phyloP scores from a whole-genome alignment of 2,113 vertebrate species.

The Abramis brama region DNA sequence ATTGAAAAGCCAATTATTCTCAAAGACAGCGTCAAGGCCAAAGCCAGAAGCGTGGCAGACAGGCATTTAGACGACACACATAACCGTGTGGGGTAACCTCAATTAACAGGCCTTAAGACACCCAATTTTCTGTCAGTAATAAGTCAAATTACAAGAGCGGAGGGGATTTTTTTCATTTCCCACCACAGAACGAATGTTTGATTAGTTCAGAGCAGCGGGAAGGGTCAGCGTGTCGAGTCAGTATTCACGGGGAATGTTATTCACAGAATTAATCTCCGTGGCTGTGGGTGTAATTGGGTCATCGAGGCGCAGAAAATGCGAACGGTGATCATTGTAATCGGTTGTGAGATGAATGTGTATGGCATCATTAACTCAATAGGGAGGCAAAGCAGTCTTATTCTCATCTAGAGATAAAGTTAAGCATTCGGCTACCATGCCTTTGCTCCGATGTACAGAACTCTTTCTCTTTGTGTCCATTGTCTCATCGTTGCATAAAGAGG shows the following conservation, averaged over 20 bases:
- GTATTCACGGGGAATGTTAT: slow-evolving; percentile 46
- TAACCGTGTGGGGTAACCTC: slow-evolving; percentile 55
- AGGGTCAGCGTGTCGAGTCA: slow-evolving; percentile 65
- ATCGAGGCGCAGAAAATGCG: slow-evolving; percentile 50
- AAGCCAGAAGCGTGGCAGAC: slow-evolving; percentile 49
- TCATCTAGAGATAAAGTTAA: slow-evolving; percentile 7
- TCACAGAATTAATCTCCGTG: slow-evolving; percentile 42
- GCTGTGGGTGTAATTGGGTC: slow-evolving; percentile 60
- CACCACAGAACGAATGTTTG: slow-evolving; percentile 60
- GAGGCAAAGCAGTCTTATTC: slow-evolving; percentile 12
- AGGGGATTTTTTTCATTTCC: slow-evolving; percentile 20
- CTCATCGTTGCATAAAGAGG: neutral
- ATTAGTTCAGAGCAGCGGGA: slow-evolving; percentile 59
- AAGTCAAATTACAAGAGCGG: slow-evolving; percentile 67
- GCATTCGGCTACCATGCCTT: neutral
- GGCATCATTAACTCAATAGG: slow-evolving; percentile 40
- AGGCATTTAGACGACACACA: slow-evolving; percentile 54
- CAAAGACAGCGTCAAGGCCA: slow-evolving; percentile 47
- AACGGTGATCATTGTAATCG: slow-evolving; percentile 63
- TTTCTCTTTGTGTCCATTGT: slow-evolving; percentile 2
- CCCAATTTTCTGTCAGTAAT: slow-evolving; percentile 69
- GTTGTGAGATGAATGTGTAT: slow-evolving; percentile 46
- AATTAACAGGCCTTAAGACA: slow-evolving; percentile 66
- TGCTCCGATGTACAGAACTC: neutral
- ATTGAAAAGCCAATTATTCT: slow-evolving; percentile 54